Percentiles rank a stretch among this genome's conserved stretches.
Conservation (phyloP, 2,888 invertebrate species). For the Ophioninae sp. region DNA sequence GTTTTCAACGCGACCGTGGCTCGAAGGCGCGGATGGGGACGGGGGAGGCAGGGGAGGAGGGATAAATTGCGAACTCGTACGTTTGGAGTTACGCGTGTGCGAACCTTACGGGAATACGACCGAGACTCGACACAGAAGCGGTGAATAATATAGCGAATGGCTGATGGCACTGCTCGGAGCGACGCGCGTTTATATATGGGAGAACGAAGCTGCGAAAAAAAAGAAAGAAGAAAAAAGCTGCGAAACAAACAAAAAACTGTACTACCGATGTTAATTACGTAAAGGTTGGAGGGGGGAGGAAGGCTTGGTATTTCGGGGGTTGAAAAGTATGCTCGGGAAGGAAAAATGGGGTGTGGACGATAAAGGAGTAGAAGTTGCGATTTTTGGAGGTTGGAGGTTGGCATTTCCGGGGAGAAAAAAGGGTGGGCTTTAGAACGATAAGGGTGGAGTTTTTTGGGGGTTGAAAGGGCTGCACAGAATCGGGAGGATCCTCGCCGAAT, state of each 20-base stretch:
- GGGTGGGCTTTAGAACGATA: too few relatives aligned
- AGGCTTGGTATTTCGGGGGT: too few relatives aligned
- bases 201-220: conserved; percentile 28
- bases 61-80: conserved; percentile 50
- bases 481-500: conserved; percentile 3
- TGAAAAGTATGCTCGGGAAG: conserved; percentile 1
- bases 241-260: conserved; percentile 27
- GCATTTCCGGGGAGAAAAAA: too few relatives aligned
- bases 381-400: too few relatives aligned
- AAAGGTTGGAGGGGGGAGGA: neutral
- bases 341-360: neutral
- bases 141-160: conserved; percentile 52
- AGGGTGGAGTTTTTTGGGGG: neutral
- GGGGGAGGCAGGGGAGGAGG: too few relatives aligned
- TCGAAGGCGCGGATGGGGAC: too few relatives aligned
- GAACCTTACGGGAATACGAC: conserved; percentile 10
- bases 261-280: conserved; percentile 51
- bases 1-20: conserved; percentile 31
- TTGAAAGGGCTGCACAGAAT: neutral
- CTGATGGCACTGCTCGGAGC: conserved; percentile 26
- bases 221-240: conserved; percentile 20
- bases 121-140: conserved; percentile 34
- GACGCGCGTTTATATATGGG: conserved; percentile 2
- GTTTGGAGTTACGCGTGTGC: conserved; percentile 8
- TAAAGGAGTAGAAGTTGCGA: neutral